Conservation (phyloP, 2,888 invertebrate genomes). For the Dusona sp. region DNA sequence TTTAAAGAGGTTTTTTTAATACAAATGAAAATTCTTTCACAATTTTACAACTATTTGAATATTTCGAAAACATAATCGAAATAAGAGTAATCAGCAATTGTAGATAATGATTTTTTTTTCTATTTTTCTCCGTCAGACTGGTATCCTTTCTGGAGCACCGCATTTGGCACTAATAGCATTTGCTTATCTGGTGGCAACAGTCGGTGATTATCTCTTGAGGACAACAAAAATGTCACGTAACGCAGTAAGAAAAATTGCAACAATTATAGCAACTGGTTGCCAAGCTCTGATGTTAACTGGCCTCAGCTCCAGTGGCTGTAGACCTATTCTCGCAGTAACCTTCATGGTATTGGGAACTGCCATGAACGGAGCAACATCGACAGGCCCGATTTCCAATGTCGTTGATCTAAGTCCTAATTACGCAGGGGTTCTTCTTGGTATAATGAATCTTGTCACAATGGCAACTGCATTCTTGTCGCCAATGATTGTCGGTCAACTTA, state of each 20-base stretch:
- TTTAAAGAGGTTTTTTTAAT: too few relatives aligned
- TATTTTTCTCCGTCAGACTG: slow-evolving; percentile 84
- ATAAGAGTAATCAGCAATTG: neutral
- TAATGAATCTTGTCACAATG: slow-evolving; percentile 87
- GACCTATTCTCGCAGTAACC: slow-evolving; percentile 86
- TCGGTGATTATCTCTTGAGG: slow-evolving; percentile 87
- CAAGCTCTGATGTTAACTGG: slow-evolving; percentile 88
- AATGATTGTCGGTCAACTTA: slow-evolving; percentile 87
- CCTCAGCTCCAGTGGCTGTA: slow-evolving; percentile 88
- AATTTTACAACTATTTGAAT: too few relatives aligned
- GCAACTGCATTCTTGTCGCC: slow-evolving; percentile 88
- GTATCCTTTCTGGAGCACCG: slow-evolving; percentile 88
- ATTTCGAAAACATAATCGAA: too few relatives aligned
- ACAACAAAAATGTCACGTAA: slow-evolving; percentile 87
- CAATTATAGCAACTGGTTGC: slow-evolving; percentile 86
- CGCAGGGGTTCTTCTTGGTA: slow-evolving; percentile 87
- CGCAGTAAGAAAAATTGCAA: slow-evolving; percentile 88
- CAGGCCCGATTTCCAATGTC: slow-evolving; percentile 88
- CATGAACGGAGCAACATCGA: slow-evolving; percentile 88
- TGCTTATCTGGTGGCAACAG: slow-evolving; percentile 86
- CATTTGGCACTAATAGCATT: slow-evolving; percentile 87
- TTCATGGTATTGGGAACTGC: slow-evolving; percentile 88
- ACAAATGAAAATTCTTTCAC: too few relatives aligned
- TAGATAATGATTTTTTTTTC: neutral
- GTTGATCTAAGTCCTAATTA: slow-evolving; percentile 90